A percentile compares a stretch with the other conserved stretches of the same genome.
phyloP scores from a whole-genome alignment of 1,140 invertebrate genomes.

The Varroa destructor region DNA sequence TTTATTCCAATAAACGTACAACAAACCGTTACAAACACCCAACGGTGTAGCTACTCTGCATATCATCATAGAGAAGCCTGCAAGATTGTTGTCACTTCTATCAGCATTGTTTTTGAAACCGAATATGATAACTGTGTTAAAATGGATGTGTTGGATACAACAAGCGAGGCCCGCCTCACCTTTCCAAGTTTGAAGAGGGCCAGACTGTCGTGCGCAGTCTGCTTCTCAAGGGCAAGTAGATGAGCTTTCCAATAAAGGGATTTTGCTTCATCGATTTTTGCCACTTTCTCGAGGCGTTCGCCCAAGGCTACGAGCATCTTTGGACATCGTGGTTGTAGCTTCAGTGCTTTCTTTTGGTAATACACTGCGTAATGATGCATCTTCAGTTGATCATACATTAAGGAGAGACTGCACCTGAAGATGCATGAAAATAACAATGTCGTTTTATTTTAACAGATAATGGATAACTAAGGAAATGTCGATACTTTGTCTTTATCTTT shows the following conservation, averaged over 20 bases:
- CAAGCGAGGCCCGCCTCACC: not conserved
- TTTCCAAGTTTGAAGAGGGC: constrained; percentile 2
- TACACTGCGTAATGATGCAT: not conserved
- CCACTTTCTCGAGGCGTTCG: constrained; percentile 88
- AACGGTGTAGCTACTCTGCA: too few relatives aligned
- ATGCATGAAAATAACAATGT: too few relatives aligned
- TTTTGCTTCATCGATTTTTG: constrained; percentile 77
- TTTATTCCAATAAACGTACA: too few relatives aligned
- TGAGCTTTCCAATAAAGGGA: constrained; percentile 95
- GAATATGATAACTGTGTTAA: too few relatives aligned
- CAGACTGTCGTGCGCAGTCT: not conserved
- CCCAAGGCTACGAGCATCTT: constrained; percentile 90
- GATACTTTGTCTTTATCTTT: too few relatives aligned
- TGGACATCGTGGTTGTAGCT: constrained; percentile 67
- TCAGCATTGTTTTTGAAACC: too few relatives aligned
- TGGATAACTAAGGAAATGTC: too few relatives aligned
- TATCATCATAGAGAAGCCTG: too few relatives aligned
- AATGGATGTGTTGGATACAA: too few relatives aligned
- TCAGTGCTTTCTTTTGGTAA: not conserved
- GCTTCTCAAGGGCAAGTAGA: constrained; percentile 1
- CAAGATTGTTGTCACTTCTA: too few relatives aligned
- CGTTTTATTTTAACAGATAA: too few relatives aligned
- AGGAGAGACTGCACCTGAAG: not conserved
- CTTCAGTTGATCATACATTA: constrained; percentile 24
- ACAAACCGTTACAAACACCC: too few relatives aligned